Percentiles rank a stretch among this genome's conserved stretches.
phyloP scores from a whole-genome alignment of 2,888 invertebrate genomes.

The Dynastes hyllus region DNA sequence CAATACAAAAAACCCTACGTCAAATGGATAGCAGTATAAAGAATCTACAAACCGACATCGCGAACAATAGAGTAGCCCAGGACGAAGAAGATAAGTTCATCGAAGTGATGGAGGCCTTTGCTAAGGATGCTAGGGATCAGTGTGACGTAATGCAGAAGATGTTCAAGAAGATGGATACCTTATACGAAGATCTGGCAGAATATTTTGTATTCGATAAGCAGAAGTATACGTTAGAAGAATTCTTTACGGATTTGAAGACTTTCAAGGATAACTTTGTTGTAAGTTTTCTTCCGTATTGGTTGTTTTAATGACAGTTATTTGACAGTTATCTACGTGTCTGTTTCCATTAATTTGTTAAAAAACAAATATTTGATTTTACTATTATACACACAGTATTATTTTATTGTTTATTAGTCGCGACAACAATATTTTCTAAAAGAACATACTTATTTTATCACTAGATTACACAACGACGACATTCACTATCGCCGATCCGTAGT shows the following conservation, averaged over 20 bases:
- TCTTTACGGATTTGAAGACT: constrained; percentile 94
- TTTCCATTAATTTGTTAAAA: too few relatives aligned
- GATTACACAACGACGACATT: too few relatives aligned
- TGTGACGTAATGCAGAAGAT: constrained; percentile 93
- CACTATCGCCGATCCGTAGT: too few relatives aligned
- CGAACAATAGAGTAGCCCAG: constrained; percentile 87
- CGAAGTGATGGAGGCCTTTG: constrained; percentile 92
- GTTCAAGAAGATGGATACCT: constrained; percentile 93
- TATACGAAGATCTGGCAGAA: constrained; percentile 89
- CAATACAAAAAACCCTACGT: constrained; percentile 84
- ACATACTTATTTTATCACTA: too few relatives aligned
- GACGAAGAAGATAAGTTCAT: constrained; percentile 88
- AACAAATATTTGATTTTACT: too few relatives aligned
- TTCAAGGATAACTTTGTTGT: constrained; percentile 94
- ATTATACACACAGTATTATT: too few relatives aligned
- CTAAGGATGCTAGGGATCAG: constrained; percentile 87
- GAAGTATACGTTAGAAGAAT: constrained; percentile 96
- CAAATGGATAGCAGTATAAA: constrained; percentile 92
- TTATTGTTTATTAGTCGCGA: too few relatives aligned
- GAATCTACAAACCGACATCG: constrained; percentile 92
- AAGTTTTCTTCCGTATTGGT: constrained; percentile 63
- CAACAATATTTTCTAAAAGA: too few relatives aligned
- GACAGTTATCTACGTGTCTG: too few relatives aligned
- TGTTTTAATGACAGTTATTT: background rate
- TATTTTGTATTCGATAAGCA: constrained; percentile 94